Evolutionary conservation across 2,113 vertebrate genomes (phyloP), one percentile per base, ranked within the genome.

Genomic region (Lagopus muta): DNA sequence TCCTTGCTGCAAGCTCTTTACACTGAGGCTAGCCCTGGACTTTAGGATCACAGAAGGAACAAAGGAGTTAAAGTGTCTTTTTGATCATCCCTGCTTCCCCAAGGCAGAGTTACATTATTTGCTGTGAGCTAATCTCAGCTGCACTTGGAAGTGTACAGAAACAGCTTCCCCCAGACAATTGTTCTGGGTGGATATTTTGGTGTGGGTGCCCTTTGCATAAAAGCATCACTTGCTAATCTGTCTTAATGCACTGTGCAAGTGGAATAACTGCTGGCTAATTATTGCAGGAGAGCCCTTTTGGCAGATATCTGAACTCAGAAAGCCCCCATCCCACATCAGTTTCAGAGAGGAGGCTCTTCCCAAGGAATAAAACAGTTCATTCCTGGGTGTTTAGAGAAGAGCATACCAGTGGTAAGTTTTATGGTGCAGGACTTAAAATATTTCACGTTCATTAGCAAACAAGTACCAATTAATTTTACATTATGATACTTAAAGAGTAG

Each of bases 391-490:
- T 87, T 65, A 71, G 79, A 81, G 92, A 86, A 86, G 88, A 90
- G 66, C 90, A 43, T 74, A 36, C 66, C 72, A 91, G 70, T 66
- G 65, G 25, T 93, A 91, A 85, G 71, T 89, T 91, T 95, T 94
- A 81, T 90, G 62, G 87, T 75, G 66, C 36, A 24, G 54, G 61
- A 30, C 72, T 92, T 83, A 90, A 95, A 94, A 95, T 90, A 86
- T 45, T 94, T 92, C 69, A 73, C 48, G 78, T 93, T 94, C 92
- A 96, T 95, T 95, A 93, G 60, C 66, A 75, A 94, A 86, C 57
- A 79, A 86, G 70, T 86, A 61, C 80, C 91, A 88, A 66, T 95
- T 96, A 94, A 88, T 97, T 94, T 90, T 88, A 70, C n/a, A 16
- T 94, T 90, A 90, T 69, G 80, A 78, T 70, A 43, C 72, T 91